A percentile compares a stretch with the other conserved stretches of the same genome.
Evolutionary conservation across 2,888 invertebrate species (phyloP).

Genomic region (Norana najaformis): DNA sequence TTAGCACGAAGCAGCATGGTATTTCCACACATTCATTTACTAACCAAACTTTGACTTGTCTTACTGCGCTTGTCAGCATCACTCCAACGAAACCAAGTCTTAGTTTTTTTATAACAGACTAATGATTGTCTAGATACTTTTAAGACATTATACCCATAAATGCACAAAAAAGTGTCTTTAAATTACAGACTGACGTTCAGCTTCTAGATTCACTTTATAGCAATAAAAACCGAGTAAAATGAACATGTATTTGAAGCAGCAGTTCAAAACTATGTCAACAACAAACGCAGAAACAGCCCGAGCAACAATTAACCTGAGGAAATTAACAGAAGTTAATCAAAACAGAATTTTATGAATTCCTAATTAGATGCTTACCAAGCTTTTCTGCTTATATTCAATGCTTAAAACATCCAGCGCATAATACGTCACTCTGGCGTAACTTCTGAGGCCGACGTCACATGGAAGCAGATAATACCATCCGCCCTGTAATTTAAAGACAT

Average conservation of each 20-base stretch:
- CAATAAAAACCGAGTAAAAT: background rate
- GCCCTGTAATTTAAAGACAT: background rate
- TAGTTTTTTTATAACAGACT: too few species aligned
- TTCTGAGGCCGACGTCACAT: background rate
- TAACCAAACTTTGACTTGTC: too few species aligned
- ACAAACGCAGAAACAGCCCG: too few species aligned
- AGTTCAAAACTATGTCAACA: background rate
- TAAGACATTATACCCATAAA: too few species aligned
- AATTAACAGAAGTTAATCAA: background rate
- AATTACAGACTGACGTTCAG: too few species aligned
- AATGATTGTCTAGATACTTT: too few species aligned
- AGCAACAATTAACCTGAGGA: background rate
- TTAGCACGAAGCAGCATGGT: too few species aligned
- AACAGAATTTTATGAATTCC: background rate
- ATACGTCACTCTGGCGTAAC: background rate
- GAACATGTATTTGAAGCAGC: background rate
- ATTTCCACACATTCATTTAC: too few species aligned
- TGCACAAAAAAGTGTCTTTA: too few species aligned
- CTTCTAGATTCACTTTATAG: background rate
- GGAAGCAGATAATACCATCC: conserved; percentile 19
- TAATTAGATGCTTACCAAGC: background rate
- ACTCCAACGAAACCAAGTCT: too few species aligned
- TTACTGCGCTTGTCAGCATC: too few species aligned
- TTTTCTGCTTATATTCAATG: conserved; percentile 1
- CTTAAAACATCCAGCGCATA: background rate